These are phyloP conservation scores for Mellilla xanthometata DNA, from an alignment of 2,888 invertebrate species.

Conservation along the genomic window DNA sequence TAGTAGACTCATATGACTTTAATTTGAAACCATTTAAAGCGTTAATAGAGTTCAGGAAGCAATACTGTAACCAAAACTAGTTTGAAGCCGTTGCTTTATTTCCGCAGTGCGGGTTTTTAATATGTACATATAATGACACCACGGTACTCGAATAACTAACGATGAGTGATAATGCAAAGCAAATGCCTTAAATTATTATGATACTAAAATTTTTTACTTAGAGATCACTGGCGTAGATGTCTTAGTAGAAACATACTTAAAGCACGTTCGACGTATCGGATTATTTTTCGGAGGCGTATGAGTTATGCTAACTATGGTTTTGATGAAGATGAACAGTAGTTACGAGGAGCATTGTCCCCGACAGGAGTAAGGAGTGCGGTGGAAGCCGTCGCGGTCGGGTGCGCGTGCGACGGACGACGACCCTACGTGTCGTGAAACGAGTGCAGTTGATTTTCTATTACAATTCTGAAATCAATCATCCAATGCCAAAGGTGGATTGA, in stretches of 20 bases:
- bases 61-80: slow-evolving; percentile 2
- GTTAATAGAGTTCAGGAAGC: slow-evolving; percentile 1
- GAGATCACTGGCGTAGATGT: too few relatives aligned
- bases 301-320: too few relatives aligned
- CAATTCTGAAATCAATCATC: too few relatives aligned
- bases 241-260: too few relatives aligned
- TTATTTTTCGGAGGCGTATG: too few relatives aligned
- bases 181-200: too few relatives aligned
- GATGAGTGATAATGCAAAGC: too few relatives aligned
- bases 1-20: too few relatives aligned
- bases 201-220: too few relatives aligned
- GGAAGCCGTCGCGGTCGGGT: slow-evolving; percentile 53
- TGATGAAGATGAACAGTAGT: slow-evolving; percentile 30
- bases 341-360: slow-evolving; percentile 60
- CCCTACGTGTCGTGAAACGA: slow-evolving; percentile 44
- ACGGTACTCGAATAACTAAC: slow-evolving; percentile 23
- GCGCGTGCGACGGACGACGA: slow-evolving; percentile 62
- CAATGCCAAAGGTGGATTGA: too few relatives aligned
- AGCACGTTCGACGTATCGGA: too few relatives aligned
- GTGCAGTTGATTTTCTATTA: background rate
- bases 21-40: too few relatives aligned
- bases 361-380: slow-evolving; percentile 56
- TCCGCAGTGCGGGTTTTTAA: slow-evolving; percentile 4
- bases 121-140: background rate
- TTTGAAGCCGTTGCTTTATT: background rate